phyloP scores from a whole-genome alignment of 2,888 invertebrate species.

The Lasioglossum marginatum region DNA sequence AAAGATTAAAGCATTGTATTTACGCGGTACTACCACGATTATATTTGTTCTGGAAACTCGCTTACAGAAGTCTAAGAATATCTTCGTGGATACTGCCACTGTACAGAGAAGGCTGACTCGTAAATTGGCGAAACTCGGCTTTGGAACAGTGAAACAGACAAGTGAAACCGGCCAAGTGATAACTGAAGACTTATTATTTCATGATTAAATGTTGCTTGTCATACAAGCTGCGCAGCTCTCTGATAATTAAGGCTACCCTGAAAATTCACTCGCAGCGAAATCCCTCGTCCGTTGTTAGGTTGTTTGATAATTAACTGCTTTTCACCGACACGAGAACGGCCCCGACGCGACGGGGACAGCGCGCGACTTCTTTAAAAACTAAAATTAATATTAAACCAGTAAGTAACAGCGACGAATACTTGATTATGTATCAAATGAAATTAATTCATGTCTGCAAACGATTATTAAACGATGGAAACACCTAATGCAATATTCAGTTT shows the following conservation, averaged over 20 bases:
- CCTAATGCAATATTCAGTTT: not conserved
- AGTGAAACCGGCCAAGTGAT: conserved; percentile 17
- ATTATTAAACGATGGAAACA: not conserved
- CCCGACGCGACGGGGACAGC: not conserved
- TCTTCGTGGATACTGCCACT: not conserved
- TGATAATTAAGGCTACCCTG: not conserved
- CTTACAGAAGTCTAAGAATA: conserved; percentile 3
- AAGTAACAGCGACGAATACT: not conserved
- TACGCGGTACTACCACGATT: conserved; percentile 3
- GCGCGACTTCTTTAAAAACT: not conserved
- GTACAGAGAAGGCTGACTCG: not conserved
- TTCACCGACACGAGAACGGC: not conserved
- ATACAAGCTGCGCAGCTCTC: not conserved
- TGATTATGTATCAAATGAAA: not conserved
- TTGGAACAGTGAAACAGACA: conserved; percentile 7
- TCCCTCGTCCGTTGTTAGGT: not conserved
- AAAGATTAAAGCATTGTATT: not conserved
- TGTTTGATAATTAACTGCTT: not conserved
- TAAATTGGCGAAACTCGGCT: conserved; percentile 11
- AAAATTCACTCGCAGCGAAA: not conserved
- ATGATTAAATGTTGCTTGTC: conserved; percentile 11
- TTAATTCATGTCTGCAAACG: not conserved
- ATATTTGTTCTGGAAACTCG: conserved; percentile 14
- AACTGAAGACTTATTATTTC: conserved; percentile 8
- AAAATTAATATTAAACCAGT: not conserved